These are phyloP conservation scores for Carduelis carduelis DNA, from an alignment of 2,797 vertebrate species.

Conservation along the genomic window DNA sequence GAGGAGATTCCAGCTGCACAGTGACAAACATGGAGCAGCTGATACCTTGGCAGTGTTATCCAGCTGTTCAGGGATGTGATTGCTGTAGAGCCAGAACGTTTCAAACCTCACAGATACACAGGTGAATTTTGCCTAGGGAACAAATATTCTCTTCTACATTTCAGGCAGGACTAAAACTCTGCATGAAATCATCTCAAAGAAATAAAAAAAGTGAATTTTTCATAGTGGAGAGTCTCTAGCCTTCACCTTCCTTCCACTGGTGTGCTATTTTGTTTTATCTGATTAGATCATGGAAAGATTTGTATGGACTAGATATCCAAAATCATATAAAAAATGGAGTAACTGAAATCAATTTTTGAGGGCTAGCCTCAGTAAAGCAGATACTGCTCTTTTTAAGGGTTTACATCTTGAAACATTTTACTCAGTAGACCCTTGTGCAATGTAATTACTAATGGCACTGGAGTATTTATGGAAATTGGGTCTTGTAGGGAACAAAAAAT, in stretches of 20 bases:
- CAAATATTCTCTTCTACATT: background rate
- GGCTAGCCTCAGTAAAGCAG: background rate
- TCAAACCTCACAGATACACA: background rate
- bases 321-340: background rate
- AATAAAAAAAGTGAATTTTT: background rate
- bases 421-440: background rate
- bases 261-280: background rate
- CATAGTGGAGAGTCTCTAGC: background rate
- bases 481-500: background rate
- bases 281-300: background rate
- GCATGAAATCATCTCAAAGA: background rate
- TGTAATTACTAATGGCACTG: background rate
- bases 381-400: background rate
- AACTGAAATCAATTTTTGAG: background rate
- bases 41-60: background rate
- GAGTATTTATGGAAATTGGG: background rate
- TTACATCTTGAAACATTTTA: background rate
- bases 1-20: background rate
- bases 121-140: background rate
- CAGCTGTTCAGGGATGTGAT: rapidly evolving
- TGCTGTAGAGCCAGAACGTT: background rate
- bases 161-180: background rate
- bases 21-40: background rate
- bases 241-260: background rate
- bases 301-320: background rate